phyloP scores from a whole-genome alignment of 2,888 invertebrate species.

The Leucania comma region DNA sequence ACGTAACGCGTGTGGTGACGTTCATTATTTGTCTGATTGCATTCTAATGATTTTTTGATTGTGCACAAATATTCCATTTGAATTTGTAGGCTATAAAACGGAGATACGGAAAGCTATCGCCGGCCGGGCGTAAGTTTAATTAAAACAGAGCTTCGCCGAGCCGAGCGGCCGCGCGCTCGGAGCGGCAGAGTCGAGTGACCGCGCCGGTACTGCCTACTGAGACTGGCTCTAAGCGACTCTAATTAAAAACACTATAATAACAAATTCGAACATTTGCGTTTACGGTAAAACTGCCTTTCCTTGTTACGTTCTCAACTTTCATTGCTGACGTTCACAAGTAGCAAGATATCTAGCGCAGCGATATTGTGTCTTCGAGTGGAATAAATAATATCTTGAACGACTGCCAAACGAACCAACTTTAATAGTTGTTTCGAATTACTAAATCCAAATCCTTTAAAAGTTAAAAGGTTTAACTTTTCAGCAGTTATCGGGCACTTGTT shows the following conservation, averaged over 20 bases:
- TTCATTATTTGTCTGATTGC: conserved; percentile 62
- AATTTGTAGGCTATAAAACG: conserved; percentile 66
- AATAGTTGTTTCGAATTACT: conserved; percentile 67
- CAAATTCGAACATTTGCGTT: conserved; percentile 80
- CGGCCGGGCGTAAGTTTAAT: conserved; percentile 79
- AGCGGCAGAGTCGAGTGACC: conserved; percentile 53
- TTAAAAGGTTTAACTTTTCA: conserved; percentile 68
- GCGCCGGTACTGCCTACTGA: conserved; percentile 66
- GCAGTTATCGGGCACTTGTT: conserved; percentile 68
- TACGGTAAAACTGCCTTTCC: conserved; percentile 73
- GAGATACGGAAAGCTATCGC: conserved; percentile 65
- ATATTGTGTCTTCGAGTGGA: conserved; percentile 36
- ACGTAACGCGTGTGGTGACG: conserved; percentile 62
- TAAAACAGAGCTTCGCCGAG: conserved; percentile 79
- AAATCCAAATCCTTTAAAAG: conserved; percentile 69
- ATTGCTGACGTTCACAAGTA: conserved; percentile 22
- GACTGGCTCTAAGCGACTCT: conserved; percentile 74
- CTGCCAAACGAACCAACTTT: conserved; percentile 55
- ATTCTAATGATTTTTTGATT: conserved; percentile 66
- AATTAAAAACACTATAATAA: conserved; percentile 85
- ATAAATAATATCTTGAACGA: conserved; percentile 58
- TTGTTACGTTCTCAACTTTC: conserved; percentile 51
- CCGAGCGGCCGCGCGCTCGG: conserved; percentile 53
- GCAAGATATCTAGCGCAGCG: conserved; percentile 11
- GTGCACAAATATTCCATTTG: conserved; percentile 62